Conservation (phyloP, 2,888 invertebrate genomes). For the Ephialtes manifestator region DNA sequence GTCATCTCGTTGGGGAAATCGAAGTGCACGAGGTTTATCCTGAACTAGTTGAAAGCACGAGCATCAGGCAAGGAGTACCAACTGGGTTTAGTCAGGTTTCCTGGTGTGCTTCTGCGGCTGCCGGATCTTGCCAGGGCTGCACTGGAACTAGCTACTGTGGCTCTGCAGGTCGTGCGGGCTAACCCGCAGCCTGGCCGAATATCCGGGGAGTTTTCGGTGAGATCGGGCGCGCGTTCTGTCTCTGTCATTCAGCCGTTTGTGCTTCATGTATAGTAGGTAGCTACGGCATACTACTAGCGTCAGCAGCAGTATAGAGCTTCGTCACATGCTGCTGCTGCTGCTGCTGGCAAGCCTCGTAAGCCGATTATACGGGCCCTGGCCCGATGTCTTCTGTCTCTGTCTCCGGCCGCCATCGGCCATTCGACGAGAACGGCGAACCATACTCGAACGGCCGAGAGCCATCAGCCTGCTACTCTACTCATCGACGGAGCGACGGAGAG, state of each 20-base stretch:
- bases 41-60: slow-evolving; percentile 37
- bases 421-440: slow-evolving; percentile 62
- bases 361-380: slow-evolving; percentile 81
- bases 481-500: slow-evolving; percentile 47
- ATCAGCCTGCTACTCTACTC: slow-evolving; percentile 42
- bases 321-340: slow-evolving; percentile 61
- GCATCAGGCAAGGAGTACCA: slow-evolving; percentile 40
- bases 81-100: slow-evolving; percentile 61
- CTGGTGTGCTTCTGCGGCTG: slow-evolving; percentile 23
- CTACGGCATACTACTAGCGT: slow-evolving; percentile 31
- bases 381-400: slow-evolving; percentile 48
- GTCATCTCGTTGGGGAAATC: slow-evolving; percentile 42
- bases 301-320: slow-evolving; percentile 57
- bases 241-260: slow-evolving; percentile 55
- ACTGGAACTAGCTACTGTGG: slow-evolving; percentile 42
- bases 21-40: slow-evolving; percentile 52
- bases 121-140: slow-evolving; percentile 37
- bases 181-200: slow-evolving; percentile 62
- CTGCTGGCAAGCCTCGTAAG: slow-evolving; percentile 79
- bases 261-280: slow-evolving; percentile 39
- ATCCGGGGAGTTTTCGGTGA: slow-evolving; percentile 67
- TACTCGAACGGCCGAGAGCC: slow-evolving; percentile 55
- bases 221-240: slow-evolving; percentile 59
- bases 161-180: slow-evolving; percentile 63
- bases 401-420: slow-evolving; percentile 61